Evolutionary conservation across 2,888 invertebrate genomes (phyloP).

Genomic region (Apamea crenata): DNA sequence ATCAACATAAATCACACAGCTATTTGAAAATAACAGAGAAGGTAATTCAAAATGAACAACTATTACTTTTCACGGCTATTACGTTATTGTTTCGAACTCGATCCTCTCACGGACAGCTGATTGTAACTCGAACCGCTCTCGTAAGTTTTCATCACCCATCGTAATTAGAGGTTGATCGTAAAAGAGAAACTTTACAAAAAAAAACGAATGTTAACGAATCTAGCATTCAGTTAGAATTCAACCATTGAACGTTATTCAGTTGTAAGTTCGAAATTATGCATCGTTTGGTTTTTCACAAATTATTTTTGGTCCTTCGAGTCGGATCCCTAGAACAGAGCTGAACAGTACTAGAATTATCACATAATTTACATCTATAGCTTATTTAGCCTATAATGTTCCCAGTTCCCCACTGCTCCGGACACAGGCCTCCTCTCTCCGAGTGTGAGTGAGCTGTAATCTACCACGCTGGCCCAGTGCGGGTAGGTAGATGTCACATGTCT

Average conservation of each 20-base stretch:
- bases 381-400: not conserved
- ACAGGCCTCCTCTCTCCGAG: no score
- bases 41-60: slow-evolving; percentile 23
- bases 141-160: slow-evolving; percentile 43
- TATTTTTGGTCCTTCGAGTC: slow-evolving; percentile 1
- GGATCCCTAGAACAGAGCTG: not conserved
- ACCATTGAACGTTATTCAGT: not conserved
- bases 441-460: not conserved
- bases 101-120: slow-evolving; percentile 51
- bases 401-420: no score
- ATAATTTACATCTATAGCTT: no score
- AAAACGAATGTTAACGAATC: not conserved
- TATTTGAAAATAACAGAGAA: slow-evolving; percentile 41
- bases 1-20: slow-evolving; percentile 16
- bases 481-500: not conserved
- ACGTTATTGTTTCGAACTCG: slow-evolving; percentile 41
- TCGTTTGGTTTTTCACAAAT: not conserved
- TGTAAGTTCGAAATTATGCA: not conserved
- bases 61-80: slow-evolving; percentile 55
- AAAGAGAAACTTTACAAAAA: slow-evolving; percentile 45
- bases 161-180: slow-evolving; percentile 49
- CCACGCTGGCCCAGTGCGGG: not conserved
- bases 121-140: slow-evolving; percentile 37
- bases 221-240: not conserved
- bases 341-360: not conserved